These are phyloP conservation scores for Hemicentrotus pulcherrimus DNA, from an alignment of 35 echinoderm and acorn worm species.

Conservation along the genomic window DNA sequence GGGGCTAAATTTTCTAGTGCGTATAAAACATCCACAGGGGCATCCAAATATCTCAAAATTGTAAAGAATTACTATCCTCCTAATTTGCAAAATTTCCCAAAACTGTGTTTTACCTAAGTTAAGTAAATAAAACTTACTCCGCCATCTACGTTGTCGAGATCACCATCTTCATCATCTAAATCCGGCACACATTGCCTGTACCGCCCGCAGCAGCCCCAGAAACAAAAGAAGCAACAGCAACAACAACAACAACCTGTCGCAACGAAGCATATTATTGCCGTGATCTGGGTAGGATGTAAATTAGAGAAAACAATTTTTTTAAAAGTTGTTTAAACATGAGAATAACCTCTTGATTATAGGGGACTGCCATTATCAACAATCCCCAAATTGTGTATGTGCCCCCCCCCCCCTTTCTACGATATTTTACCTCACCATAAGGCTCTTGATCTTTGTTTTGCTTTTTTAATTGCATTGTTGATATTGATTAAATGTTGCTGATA, in stretches of 20 bases:
- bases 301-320: background rate
- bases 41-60: too few species aligned
- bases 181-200: background rate
- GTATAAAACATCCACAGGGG: too few species aligned
- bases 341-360: background rate
- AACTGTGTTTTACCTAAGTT: too few species aligned
- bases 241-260: slow-evolving; percentile 89
- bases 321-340: background rate
- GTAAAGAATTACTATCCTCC: too few species aligned
- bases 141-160: background rate
- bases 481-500: too few species aligned
- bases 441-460: too few species aligned
- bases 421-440: background rate
- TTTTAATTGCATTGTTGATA: background rate
- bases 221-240: slow-evolving; percentile 92
- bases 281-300: slow-evolving; percentile 39
- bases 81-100: too few species aligned
- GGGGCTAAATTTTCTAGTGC: too few species aligned
- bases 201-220: slow-evolving; percentile 83
- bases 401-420: background rate
- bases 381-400: background rate
- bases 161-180: background rate
- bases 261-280: slow-evolving; percentile 79
- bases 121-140: background rate
- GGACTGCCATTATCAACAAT: too few species aligned